These are phyloP conservation scores for Buphagus erythrorhynchus DNA, from an alignment of 2,797 vertebrate genomes.

Conservation along the genomic window DNA sequence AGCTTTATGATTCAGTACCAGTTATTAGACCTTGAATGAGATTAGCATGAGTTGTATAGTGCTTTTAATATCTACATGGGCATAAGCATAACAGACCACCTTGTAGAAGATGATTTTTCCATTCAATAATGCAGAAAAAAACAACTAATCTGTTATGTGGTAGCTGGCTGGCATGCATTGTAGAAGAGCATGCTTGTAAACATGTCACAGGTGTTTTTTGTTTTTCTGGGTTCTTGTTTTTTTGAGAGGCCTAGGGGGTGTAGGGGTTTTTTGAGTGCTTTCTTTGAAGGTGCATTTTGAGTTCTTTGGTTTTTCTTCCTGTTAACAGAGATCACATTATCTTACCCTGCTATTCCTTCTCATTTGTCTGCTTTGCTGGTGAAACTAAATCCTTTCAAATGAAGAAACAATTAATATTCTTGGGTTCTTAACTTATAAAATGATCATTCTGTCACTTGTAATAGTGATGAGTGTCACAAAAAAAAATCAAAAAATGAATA, in stretches of 20 bases:
- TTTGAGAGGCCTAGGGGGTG: background rate
- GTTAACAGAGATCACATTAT: background rate
- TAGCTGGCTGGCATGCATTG: background rate
- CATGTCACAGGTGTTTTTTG: background rate
- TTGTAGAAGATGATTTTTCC: background rate
- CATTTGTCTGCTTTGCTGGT: background rate
- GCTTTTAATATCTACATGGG: background rate
- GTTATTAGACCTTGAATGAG: background rate
- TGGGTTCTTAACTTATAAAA: background rate
- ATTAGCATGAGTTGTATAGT: background rate
- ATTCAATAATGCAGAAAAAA: background rate
- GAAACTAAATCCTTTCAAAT: background rate
- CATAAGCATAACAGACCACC: background rate
- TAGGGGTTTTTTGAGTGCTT: fast-evolving
- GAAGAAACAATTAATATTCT: background rate
- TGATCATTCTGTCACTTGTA: background rate
- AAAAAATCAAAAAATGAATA: background rate
- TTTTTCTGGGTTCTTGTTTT: background rate
- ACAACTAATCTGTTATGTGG: background rate
- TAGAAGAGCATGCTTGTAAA: background rate
- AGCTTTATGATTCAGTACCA: background rate
- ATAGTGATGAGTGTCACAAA: background rate
- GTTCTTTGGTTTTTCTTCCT: fast-evolving
- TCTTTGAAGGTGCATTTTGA: background rate
- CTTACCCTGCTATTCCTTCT: background rate